A percentile compares a stretch with the other conserved stretches of the same genome.
Conservation (phyloP, 2,113 vertebrate genomes). For the Egretta garzetta region DNA sequence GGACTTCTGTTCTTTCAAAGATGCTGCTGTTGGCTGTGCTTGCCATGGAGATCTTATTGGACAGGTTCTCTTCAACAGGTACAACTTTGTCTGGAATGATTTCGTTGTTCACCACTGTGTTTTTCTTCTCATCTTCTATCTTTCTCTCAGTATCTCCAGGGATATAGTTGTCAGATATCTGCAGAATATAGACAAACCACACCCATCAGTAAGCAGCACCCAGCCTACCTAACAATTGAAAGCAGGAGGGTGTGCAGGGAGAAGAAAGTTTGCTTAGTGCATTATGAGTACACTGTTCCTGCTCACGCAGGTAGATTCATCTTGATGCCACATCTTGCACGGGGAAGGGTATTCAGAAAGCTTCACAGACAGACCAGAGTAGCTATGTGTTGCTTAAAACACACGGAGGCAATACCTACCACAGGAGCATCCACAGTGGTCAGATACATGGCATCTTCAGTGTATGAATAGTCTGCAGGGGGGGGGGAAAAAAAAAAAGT, state of each 20-base stretch:
- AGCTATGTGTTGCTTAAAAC: background rate
- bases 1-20: conserved; percentile 88
- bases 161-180: conserved; percentile 80
- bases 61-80: conserved; percentile 4
- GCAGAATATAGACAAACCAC: background rate
- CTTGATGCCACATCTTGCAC: background rate
- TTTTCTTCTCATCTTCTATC: conserved; percentile 30
- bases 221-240: background rate
- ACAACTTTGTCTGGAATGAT: conserved; percentile 59
- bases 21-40: conserved; percentile 83
- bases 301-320: background rate
- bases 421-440: conserved; percentile 13
- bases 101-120: conserved; percentile 77
- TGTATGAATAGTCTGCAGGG: conserved; percentile 13
- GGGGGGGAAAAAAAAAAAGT: too few species aligned
- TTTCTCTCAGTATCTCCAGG: conserved; percentile 64
- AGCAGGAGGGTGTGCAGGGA: background rate
- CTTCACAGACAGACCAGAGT: background rate
- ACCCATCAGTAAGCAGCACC: conserved; percentile 36
- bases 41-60: conserved; percentile 87
- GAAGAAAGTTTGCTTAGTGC: conserved; percentile 26
- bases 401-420: conserved; percentile 40
- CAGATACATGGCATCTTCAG: conserved; percentile 8
- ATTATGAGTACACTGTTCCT: background rate
- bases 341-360: background rate